phyloP scores from a whole-genome alignment of 2,797 vertebrate species.

The Lutjanus campechanus region DNA sequence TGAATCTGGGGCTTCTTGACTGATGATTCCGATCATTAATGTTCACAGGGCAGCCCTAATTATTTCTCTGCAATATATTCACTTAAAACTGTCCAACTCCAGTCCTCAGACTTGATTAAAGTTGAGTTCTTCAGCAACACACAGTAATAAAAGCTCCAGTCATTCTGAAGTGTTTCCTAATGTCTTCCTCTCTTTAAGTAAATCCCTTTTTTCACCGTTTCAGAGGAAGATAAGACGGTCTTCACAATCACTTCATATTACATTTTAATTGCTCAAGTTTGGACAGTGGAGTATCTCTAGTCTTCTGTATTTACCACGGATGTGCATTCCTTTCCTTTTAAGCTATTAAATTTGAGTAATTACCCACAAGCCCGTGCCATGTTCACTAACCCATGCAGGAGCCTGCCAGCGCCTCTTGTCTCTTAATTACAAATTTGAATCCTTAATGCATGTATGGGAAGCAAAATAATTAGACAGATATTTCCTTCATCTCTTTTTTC shows the following conservation, averaged over 20 bases:
- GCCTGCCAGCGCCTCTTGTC: constrained; percentile 91
- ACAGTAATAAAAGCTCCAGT: constrained; percentile 26
- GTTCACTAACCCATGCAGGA: constrained; percentile 91
- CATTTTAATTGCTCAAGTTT: constrained; percentile 64
- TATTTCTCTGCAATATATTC: neutral
- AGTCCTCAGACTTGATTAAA: neutral
- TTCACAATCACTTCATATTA: constrained; percentile 43
- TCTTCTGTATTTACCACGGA: constrained; percentile 69
- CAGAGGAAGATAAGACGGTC: constrained; percentile 34
- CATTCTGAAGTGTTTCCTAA: constrained; percentile 2
- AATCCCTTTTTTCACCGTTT: constrained; percentile 19
- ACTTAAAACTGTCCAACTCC: constrained; percentile 11
- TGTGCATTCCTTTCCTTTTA: constrained; percentile 84
- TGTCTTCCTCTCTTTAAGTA: constrained; percentile 11
- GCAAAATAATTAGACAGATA: constrained; percentile 93
- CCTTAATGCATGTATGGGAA: constrained; percentile 90
- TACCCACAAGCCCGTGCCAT: constrained; percentile 88
- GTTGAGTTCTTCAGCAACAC: constrained; percentile 1
- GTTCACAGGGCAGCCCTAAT: neutral
- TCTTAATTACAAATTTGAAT: constrained; percentile 95
- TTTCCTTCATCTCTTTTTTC: constrained; percentile 83
- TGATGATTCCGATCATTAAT: no score
- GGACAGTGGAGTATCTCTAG: constrained; percentile 70
- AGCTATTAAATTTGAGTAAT: constrained; percentile 90
- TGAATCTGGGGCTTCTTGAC: no score